Percentiles rank a stretch among this genome's conserved stretches.
Conservation (phyloP, 2,888 invertebrate species). For the Agriopis aurantiaria region DNA sequence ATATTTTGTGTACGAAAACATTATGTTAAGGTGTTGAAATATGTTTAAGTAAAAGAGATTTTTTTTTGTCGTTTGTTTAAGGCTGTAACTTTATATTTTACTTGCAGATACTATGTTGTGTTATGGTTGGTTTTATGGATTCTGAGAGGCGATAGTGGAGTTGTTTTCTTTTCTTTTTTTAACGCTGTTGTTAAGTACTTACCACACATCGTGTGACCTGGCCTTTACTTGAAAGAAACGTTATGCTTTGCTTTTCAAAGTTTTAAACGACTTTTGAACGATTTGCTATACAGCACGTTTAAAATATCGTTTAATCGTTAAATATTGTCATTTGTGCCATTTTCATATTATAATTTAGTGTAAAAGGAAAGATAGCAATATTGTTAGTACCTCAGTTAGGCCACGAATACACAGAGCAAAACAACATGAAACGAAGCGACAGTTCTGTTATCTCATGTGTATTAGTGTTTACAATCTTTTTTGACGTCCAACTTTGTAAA, state of each 20-base stretch:
- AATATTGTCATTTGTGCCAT: neutral
- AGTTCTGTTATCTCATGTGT: neutral
- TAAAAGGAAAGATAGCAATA: neutral
- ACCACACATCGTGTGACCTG: neutral
- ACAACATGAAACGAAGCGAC: no score
- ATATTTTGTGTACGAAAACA: slow-evolving; percentile 81
- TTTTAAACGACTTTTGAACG: no score
- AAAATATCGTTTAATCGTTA: neutral
- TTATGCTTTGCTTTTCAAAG: no score
- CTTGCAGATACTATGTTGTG: slow-evolving; percentile 68
- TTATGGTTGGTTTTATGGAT: slow-evolving; percentile 64
- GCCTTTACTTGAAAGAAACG: neutral
- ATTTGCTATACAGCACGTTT: neutral
- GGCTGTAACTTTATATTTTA: slow-evolving; percentile 79
- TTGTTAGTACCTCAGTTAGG: neutral
- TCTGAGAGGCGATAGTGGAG: slow-evolving; percentile 42
- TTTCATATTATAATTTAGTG: neutral
- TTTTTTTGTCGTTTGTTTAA: slow-evolving; percentile 66
- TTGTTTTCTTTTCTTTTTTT: slow-evolving; percentile 1
- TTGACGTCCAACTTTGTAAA: no score
- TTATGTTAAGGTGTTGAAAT: slow-evolving; percentile 49
- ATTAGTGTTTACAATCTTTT: neutral
- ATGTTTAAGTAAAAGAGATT: slow-evolving; percentile 56
- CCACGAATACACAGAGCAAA: neutral
- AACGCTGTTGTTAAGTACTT: neutral